These are phyloP conservation scores for Carpatolechia fugitivella DNA, from an alignment of 2,888 invertebrate genomes.

Conservation along the genomic window DNA sequence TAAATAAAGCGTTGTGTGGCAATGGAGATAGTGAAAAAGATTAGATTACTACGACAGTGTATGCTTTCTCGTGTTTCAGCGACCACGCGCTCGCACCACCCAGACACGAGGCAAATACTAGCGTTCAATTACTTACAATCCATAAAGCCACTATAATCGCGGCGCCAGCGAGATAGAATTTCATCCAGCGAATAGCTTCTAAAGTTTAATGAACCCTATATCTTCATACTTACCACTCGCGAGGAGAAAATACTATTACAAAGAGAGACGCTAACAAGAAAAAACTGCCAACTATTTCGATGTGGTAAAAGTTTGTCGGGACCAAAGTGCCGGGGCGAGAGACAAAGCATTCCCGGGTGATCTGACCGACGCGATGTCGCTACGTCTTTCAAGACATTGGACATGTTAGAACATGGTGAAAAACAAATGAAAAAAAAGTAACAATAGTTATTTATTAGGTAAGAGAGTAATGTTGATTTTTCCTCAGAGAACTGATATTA, in stretches of 20 bases:
- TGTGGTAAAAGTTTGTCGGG: constrained; percentile 4
- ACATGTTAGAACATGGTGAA: background rate
- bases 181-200: constrained; percentile 7
- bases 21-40: background rate
- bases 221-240: background rate
- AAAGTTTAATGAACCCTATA: constrained; percentile 11
- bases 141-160: constrained; percentile 4
- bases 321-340: background rate
- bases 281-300: constrained; percentile 7
- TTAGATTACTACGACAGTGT: background rate
- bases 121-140: constrained; percentile 14
- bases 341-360: constrained; percentile 10
- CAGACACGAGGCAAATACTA: background rate
- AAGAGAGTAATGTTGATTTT: no score
- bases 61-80: background rate
- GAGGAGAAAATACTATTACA: constrained; percentile 6
- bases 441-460: no score
- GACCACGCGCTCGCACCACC: constrained; percentile 2
- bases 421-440: background rate
- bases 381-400: background rate
- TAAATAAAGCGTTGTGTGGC: background rate
- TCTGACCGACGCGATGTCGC: background rate
- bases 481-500: no score
- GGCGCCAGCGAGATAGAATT: constrained; percentile 15
- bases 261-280: constrained; percentile 6